Evolutionary conservation across 2,797 vertebrate species (phyloP), one percentile per base, ranked within the genome.

Genomic region (Pseudopleuronectes americanus): DNA sequence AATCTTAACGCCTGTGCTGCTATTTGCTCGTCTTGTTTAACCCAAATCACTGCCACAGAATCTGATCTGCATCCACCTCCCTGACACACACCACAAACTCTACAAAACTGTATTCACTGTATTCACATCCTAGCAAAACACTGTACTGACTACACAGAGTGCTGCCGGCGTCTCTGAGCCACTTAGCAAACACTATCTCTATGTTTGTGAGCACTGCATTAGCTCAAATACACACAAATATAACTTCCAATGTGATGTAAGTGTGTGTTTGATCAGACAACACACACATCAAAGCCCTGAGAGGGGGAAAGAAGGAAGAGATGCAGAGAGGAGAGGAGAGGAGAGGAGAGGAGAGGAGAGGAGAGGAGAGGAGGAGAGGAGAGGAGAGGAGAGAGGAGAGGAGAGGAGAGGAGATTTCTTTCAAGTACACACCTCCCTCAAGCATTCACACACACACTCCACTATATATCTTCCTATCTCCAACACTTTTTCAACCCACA

Each of bases 401-500:
- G 36, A 45, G 26, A 43, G 52, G 22, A 23, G 36, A 0, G 48
- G 31, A 14, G 3, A 28, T 24, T 54, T 36, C 1, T 22, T 57
- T 76, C 55, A 77, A 81, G 68, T 70, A 57, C 47, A 48, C 53
- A 51, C 53, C 56, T 56, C 57, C 54, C 63, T 69, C 14, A 57
- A 9, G 10, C 28, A 38, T 33, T 7, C n/a, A 22, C 57, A 43
- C 71, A 23, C 45, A 45, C 48, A 54, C 57, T 62, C 47, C 31
- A 41, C 38, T 58, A n/a, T 60, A 66, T 71, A 64, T 64, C 65
- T 73, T 53, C 52, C 57, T 31, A 73, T 76, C 65, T 83, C 52
- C 71, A 78, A 71, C 75, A 80, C 76, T 52, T 71, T 76, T 76
- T 81, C 86, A 83, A 84, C 75, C 83, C 86, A 84, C 84, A 72